Percentiles rank a stretch among this genome's conserved stretches.
phyloP scores from a whole-genome alignment of 2,797 vertebrate species.

The Enteromius unitaeniatus region DNA sequence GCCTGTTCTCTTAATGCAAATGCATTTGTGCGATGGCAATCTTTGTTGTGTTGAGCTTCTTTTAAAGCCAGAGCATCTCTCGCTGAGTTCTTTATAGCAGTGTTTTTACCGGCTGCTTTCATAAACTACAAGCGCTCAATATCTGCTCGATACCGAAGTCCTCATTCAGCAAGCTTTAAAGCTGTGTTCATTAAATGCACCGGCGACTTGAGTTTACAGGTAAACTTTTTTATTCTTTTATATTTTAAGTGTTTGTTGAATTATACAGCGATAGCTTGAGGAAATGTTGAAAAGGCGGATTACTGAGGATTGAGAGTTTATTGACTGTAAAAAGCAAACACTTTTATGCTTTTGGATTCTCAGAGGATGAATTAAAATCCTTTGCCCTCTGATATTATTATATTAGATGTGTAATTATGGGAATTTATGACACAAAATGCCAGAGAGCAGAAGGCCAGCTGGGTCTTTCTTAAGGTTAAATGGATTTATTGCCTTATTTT shows the following conservation, averaged over 20 bases:
- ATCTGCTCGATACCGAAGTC: background rate
- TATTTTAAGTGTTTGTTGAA: slow-evolving; percentile 2
- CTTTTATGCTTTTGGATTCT: background rate
- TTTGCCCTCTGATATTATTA: background rate
- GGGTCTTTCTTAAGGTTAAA: background rate
- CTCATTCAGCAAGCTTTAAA: background rate
- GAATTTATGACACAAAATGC: background rate
- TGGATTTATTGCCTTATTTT: background rate
- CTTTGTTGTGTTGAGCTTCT: background rate
- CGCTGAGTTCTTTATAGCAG: background rate
- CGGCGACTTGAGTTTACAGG: background rate
- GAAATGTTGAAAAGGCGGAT: background rate
- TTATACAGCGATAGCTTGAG: background rate
- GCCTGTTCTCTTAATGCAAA: background rate
- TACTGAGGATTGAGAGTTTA: slow-evolving; percentile 18
- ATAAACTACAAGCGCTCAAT: background rate
- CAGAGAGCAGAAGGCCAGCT: background rate
- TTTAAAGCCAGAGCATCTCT: background rate
- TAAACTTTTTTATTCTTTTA: background rate
- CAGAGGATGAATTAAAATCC: background rate
- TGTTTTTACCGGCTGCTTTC: background rate
- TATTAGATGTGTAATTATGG: background rate
- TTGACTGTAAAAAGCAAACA: background rate
- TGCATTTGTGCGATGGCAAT: background rate
- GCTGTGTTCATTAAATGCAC: background rate